phyloP scores from a whole-genome alignment of 2,797 vertebrate species.

The Meriones psammophilus region DNA sequence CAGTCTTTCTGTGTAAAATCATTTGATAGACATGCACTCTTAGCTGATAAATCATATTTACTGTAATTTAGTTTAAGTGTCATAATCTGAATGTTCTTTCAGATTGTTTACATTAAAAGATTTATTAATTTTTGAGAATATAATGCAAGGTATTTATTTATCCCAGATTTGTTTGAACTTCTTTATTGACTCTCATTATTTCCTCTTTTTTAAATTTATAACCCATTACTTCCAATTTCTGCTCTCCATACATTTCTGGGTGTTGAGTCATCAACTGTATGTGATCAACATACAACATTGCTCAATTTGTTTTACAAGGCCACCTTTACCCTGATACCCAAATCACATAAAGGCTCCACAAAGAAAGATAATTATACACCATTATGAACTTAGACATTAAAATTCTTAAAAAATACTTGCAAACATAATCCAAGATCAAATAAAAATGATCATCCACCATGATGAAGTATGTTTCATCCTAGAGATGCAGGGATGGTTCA shows the following conservation, averaged over 20 bases:
- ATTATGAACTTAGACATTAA: neutral
- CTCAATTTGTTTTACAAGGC: neutral
- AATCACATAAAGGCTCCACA: neutral
- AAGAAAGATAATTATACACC: neutral
- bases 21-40: neutral
- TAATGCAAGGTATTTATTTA: neutral
- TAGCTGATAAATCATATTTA: neutral
- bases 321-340: neutral
- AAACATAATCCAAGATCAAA: neutral
- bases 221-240: neutral
- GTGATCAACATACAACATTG: neutral
- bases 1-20: neutral
- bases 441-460: neutral
- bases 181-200: too few species aligned
- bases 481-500: neutral
- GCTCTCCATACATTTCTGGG: neutral
- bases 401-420: neutral
- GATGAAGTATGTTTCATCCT: neutral
- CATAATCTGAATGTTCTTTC: neutral
- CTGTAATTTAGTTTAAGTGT: neutral
- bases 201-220: neutral
- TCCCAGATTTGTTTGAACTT: too few species aligned
- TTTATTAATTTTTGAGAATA: neutral
- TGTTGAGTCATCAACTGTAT: neutral
- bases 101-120: neutral